Evolutionary conservation across 2,888 invertebrate species (phyloP), one percentile per base, ranked within the genome.

Genomic region (Drosophila lacicola): DNA sequence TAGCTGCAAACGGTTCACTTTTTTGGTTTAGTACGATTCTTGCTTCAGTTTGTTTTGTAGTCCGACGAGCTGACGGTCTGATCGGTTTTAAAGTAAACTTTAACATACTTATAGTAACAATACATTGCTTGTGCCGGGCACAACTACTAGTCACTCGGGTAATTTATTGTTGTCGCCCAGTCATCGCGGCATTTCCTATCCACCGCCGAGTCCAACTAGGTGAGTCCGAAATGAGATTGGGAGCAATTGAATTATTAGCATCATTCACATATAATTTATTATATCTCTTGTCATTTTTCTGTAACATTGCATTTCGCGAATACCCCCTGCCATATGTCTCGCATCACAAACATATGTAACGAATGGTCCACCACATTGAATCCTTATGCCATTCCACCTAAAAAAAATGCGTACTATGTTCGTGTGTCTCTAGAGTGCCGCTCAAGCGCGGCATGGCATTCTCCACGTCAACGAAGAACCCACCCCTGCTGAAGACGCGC

Each of bases 401-500:
- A 47, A 29, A 29, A 29, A 29, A 8, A 56, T 57, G 45, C 91
- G 49, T 90, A 62, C 61, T 71, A 57, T 73, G 60, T 62, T 61
- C 63, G 47, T 70, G 44, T 53, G 47, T 56, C 63, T 44, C 58
- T 88, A 94, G 95, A 89, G 95, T 94, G 53, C 95, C 95, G 56
- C 89, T 96, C 60, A 93, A 94, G 80, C 93, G 96, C 63, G 95
- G 95, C 21, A 91, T 95, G 88, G 95, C 96, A 41, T 95, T 96
- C 89, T 96, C 96, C 19, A 94, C 95, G 83, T 94, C 95, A 0
- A 95, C 94, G 66, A 95, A 96, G 90, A 95, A 97, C 91, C 97
- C 97, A 66, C 97, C 97, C 9, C 93, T 97, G 57, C 93, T 95
- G 54, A 97, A 97, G 92, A 96, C 96, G 83, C 94, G 96, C 53